Conservation (phyloP, 1,140 invertebrate species). For the Bombus sylvicola region DNA sequence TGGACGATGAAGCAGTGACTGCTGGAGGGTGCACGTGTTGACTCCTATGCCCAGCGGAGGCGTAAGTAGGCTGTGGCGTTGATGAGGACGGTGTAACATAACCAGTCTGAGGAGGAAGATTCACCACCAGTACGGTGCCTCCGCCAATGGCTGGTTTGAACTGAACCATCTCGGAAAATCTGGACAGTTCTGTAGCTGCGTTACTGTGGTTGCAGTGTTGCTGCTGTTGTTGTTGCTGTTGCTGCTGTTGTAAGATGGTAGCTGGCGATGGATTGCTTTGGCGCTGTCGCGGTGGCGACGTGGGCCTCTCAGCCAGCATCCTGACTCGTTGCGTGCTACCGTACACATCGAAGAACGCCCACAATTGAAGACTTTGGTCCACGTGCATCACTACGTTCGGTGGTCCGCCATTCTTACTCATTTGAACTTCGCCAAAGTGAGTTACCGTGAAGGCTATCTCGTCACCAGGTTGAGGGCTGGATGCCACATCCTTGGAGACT, state of each 20-base stretch:
- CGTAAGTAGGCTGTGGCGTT: constrained; percentile 73
- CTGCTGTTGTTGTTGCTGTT: constrained; percentile 69
- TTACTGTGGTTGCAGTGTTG: constrained; percentile 77
- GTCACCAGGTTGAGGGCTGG: constrained; percentile 91
- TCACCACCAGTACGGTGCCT: constrained; percentile 90
- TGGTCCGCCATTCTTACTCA: constrained; percentile 93
- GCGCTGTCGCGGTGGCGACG: constrained; percentile 76
- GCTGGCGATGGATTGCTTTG: constrained; percentile 63
- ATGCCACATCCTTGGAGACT: constrained; percentile 95
- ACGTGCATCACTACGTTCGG: constrained; percentile 96
- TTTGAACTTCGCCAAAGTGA: constrained; percentile 92
- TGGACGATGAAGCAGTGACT: constrained; percentile 61
- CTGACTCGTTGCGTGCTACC: constrained; percentile 95
- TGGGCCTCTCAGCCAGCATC: constrained; percentile 84
- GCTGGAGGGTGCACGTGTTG: constrained; percentile 44
- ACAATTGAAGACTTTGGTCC: constrained; percentile 93
- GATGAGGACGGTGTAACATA: constrained; percentile 74
- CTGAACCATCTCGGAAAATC: constrained; percentile 85
- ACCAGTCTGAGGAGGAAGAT: constrained; percentile 86
- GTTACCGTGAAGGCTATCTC: constrained; percentile 95
- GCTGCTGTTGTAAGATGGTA: constrained; percentile 52
- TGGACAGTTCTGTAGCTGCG: constrained; percentile 77
- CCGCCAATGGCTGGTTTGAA: constrained; percentile 85
- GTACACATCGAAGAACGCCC: constrained; percentile 98
- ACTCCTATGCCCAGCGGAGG: constrained; percentile 49